phyloP scores from a whole-genome alignment of 2,113 vertebrate species.

The Chamaetylas fuelleborni region DNA sequence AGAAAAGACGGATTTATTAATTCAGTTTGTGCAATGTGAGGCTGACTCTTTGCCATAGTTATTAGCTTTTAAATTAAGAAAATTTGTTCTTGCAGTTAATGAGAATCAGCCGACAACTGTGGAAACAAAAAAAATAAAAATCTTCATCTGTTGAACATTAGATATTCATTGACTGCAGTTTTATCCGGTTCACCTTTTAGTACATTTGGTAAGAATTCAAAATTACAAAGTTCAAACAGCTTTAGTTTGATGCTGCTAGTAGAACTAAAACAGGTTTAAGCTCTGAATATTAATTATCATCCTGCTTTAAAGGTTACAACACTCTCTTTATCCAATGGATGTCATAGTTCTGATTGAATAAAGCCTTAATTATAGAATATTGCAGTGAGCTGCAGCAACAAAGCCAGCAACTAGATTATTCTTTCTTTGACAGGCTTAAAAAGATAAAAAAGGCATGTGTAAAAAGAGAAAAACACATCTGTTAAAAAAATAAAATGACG shows the following conservation, averaged over 20 bases:
- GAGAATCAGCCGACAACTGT: not conserved
- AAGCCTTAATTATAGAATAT: not conserved
- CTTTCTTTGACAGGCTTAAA: not conserved
- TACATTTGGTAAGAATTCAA: not conserved
- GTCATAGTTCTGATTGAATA: not conserved
- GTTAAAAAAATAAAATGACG: not conserved
- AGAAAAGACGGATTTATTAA: not conserved
- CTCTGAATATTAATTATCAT: slow-evolving; percentile 14
- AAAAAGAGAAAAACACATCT: not conserved
- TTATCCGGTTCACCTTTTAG: not conserved
- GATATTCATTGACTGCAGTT: not conserved
- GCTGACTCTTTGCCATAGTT: not conserved
- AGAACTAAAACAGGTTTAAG: not conserved
- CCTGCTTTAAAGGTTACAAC: not conserved
- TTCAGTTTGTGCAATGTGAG: not conserved
- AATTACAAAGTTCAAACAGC: not conserved
- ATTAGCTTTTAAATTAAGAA: slow-evolving; percentile 48
- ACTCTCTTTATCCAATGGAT: not conserved
- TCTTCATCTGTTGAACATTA: not conserved
- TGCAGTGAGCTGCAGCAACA: not conserved
- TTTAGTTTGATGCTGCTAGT: not conserved
- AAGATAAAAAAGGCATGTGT: not conserved
- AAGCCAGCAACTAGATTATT: not conserved
- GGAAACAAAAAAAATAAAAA: not conserved
- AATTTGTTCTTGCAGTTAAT: not conserved